phyloP scores from a whole-genome alignment of 53 echinoderm and acorn worm species.

The Temnopleurus reevesii region DNA sequence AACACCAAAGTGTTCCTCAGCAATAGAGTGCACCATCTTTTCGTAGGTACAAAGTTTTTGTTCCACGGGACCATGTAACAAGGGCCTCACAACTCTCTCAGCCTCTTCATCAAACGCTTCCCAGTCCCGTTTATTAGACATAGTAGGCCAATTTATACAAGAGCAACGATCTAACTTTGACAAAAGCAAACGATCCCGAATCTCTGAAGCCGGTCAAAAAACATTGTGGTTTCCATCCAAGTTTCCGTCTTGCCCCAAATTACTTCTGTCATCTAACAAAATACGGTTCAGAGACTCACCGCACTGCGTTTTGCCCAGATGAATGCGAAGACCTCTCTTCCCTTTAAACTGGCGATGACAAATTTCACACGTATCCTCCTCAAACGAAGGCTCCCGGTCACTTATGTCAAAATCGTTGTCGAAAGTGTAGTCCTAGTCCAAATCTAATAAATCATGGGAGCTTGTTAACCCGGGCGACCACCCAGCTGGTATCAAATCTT shows the following conservation, averaged over 20 bases:
- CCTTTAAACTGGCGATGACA: not conserved
- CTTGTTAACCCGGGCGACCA: not conserved
- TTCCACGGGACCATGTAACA: too few relatives aligned
- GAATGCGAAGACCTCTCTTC: not conserved
- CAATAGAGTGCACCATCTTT: too few relatives aligned
- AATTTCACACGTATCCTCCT: not conserved
- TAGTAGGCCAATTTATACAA: too few relatives aligned
- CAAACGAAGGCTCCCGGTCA: not conserved
- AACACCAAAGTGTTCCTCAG: too few relatives aligned
- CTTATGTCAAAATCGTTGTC: not conserved
- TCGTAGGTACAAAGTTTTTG: too few relatives aligned
- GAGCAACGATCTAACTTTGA: too few relatives aligned
- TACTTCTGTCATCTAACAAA: not conserved
- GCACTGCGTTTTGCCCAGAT: not conserved
- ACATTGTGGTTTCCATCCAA: not conserved
- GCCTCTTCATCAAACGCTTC: too few relatives aligned
- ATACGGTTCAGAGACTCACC: not conserved
- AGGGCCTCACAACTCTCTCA: too few relatives aligned
- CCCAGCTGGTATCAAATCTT: not conserved
- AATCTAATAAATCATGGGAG: not conserved
- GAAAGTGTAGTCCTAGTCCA: not conserved
- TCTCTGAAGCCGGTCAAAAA: too few relatives aligned
- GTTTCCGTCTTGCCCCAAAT: not conserved
- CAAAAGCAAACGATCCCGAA: too few relatives aligned
- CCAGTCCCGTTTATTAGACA: too few relatives aligned